Conservation (phyloP, 92 coral and sea anemone genomes). For the Nematostella vectensis region DNA sequence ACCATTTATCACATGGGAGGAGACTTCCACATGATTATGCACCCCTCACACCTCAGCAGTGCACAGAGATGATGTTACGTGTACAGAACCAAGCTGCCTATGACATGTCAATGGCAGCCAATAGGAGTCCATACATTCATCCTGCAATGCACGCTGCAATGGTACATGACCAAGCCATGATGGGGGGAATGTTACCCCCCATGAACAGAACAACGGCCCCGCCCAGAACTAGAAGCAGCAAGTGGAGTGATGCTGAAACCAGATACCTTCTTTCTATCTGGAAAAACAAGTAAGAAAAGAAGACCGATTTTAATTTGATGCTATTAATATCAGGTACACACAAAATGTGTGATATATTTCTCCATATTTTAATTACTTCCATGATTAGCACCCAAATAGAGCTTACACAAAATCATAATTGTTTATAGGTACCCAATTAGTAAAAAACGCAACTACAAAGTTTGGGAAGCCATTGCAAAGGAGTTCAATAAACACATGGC, state of each 20-base stretch:
- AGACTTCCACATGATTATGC: neutral
- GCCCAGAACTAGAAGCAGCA: constrained; percentile 7
- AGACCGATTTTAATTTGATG: no score
- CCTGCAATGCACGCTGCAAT: neutral
- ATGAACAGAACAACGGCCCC: neutral
- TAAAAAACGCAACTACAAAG: constrained; percentile 32
- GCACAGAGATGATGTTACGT: constrained; percentile 3
- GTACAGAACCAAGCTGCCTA: constrained; percentile 1
- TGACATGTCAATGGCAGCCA: neutral
- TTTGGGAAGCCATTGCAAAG: constrained; percentile 39
- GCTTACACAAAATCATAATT: no score
- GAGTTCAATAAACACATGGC: constrained; percentile 25
- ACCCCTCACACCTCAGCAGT: constrained; percentile 5
- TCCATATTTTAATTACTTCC: no score
- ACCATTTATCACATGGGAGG: neutral
- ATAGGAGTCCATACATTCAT: neutral
- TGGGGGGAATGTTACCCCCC: neutral
- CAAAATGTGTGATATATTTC: no score
- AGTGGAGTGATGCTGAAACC: constrained; percentile 38
- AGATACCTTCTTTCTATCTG: constrained; percentile 29
- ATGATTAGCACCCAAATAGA: no score
- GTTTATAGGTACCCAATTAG: constrained; percentile 13
- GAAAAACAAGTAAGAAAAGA: constrained; percentile 10
- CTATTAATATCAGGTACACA: no score
- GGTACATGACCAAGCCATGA: neutral